Evolutionary conservation across 2,113 vertebrate species (phyloP).

Genomic region (Salvelinus alpinus): DNA sequence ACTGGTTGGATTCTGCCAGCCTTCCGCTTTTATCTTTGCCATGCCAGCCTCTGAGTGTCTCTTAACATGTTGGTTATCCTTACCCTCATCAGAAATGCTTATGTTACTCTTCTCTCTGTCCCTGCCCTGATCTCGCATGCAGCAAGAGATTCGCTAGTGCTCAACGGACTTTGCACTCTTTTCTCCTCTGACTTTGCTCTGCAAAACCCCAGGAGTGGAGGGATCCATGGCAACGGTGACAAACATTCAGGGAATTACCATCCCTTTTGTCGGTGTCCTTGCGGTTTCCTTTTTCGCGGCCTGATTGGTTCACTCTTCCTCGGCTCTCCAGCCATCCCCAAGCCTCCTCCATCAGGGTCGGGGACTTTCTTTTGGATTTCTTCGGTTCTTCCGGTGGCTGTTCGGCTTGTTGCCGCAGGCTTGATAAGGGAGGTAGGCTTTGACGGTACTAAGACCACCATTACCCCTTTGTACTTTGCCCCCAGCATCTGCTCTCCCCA

Average conservation of each 20-base stretch:
- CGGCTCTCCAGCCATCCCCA: slow-evolving; percentile 77
- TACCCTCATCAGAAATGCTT: slow-evolving; percentile 6
- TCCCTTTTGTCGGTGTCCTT: slow-evolving; percentile 53
- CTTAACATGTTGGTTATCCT: slow-evolving; percentile 38
- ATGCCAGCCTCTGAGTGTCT: slow-evolving; percentile 16
- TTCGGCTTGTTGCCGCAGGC: slow-evolving; percentile 42
- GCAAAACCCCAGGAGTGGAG: slow-evolving; percentile 5
- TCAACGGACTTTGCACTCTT: slow-evolving; percentile 39
- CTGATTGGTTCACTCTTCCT: slow-evolving; percentile 62
- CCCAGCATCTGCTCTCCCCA: slow-evolving; percentile 59
- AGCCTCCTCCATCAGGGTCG: slow-evolving; percentile 75
- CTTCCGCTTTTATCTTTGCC: not conserved
- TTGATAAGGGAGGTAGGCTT: slow-evolving; percentile 70
- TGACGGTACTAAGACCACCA: slow-evolving; percentile 47
- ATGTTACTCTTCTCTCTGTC: not conserved
- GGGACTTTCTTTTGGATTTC: slow-evolving; percentile 75
- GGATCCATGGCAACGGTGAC: slow-evolving; percentile 27
- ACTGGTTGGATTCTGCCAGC: not conserved
- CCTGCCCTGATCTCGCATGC: slow-evolving; percentile 54
- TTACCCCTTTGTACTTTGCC: slow-evolving; percentile 46
- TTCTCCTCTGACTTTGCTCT: slow-evolving; percentile 11
- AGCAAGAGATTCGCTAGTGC: slow-evolving; percentile 62
- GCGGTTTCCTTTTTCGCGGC: slow-evolving; percentile 53
- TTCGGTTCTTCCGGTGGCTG: slow-evolving; percentile 53
- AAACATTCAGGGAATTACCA: slow-evolving; percentile 35